These are phyloP conservation scores for Archips crataeganus DNA, from an alignment of 2,888 invertebrate species.

Conservation along the genomic window DNA sequence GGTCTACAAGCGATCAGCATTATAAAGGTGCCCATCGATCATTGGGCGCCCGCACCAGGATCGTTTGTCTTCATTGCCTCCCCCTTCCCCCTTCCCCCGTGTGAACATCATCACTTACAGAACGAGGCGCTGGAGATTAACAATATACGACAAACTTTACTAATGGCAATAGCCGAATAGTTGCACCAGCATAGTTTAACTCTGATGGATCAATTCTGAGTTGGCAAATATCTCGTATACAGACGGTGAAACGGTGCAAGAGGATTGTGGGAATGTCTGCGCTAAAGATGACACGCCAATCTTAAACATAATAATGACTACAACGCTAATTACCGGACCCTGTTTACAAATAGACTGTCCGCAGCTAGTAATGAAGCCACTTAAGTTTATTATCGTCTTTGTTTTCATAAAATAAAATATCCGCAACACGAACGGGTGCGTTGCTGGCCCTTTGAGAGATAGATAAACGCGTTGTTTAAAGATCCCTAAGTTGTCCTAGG, in stretches of 20 bases:
- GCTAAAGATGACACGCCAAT: not conserved
- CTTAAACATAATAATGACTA: not conserved
- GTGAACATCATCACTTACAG: not conserved
- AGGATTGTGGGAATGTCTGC: not conserved
- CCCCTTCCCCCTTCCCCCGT: not conserved
- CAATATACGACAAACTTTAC: conserved; percentile 2
- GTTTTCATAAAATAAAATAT: too few relatives aligned
- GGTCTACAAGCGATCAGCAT: not conserved
- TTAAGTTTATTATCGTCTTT: too few relatives aligned
- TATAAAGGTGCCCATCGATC: conserved; percentile 15
- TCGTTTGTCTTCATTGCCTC: conserved; percentile 21
- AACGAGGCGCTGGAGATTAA: conserved; percentile 15
- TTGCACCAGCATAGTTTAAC: not conserved
- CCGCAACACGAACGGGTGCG: too few relatives aligned
- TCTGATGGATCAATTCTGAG: not conserved
- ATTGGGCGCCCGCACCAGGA: not conserved
- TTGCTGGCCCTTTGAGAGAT: too few relatives aligned
- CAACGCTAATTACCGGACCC: not conserved
- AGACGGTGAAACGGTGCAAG: not conserved
- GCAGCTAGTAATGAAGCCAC: too few relatives aligned
- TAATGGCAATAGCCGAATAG: not conserved
- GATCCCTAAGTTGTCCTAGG: too few relatives aligned
- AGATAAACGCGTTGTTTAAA: too few relatives aligned
- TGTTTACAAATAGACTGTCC: too few relatives aligned
- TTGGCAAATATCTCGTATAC: not conserved